A percentile compares a stretch with the other conserved stretches of the same genome.
Evolutionary conservation across 2,113 vertebrate species (phyloP).

Genomic region (Phalacrocorax pelagicus): DNA sequence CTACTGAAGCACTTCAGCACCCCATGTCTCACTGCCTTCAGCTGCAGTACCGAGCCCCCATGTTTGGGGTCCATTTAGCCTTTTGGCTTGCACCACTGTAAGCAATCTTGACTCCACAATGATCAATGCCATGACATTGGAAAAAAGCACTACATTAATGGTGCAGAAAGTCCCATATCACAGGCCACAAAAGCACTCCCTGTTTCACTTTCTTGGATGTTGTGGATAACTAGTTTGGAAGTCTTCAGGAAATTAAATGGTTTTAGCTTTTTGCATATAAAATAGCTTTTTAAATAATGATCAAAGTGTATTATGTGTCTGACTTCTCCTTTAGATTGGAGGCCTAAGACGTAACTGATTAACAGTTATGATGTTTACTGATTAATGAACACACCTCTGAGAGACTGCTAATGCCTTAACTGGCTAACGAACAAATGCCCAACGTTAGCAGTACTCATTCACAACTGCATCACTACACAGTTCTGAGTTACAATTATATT

Average conservation of each 20-base stretch:
- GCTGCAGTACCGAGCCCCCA: background rate
- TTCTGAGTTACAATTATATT: background rate
- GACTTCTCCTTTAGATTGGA: background rate
- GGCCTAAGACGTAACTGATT: background rate
- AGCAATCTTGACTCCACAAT: background rate
- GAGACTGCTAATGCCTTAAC: background rate
- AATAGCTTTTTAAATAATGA: background rate
- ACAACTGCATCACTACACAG: background rate
- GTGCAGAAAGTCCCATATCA: background rate
- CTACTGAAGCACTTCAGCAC: background rate
- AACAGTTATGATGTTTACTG: background rate
- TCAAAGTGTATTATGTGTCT: background rate
- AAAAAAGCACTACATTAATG: background rate
- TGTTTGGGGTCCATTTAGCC: background rate
- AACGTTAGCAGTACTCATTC: background rate
- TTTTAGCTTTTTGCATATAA: background rate
- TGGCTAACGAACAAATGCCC: background rate
- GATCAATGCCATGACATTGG: background rate
- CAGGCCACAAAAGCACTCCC: background rate
- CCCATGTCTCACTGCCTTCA: background rate
- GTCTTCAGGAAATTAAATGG: background rate
- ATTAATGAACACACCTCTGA: background rate
- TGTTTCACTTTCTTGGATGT: background rate
- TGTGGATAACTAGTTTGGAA: background rate
- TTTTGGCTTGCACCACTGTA: background rate